Evolutionary conservation across 1,140 invertebrate genomes (phyloP).

Genomic region (Dolichoris vasculosae): DNA sequence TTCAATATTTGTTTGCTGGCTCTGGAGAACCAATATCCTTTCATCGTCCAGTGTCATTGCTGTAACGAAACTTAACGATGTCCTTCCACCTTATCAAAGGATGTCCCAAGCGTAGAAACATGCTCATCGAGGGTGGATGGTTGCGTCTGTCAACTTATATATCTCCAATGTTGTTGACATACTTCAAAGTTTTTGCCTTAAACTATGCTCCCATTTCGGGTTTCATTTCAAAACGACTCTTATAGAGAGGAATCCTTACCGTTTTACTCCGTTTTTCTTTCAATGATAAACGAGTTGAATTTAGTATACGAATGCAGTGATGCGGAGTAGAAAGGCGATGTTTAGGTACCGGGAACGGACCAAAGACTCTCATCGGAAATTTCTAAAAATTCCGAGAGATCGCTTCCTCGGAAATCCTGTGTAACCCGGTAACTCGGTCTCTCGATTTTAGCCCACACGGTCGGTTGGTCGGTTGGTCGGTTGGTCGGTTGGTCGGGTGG

Average conservation of each 20-base stretch:
- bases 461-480: neutral
- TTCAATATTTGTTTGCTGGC: neutral
- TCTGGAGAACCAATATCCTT: neutral
- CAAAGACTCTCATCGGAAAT: neutral
- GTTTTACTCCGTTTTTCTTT: neutral
- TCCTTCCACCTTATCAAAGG: neutral
- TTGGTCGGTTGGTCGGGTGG: too few species aligned
- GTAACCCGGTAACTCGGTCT: neutral
- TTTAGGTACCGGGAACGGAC: neutral
- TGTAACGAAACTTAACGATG: constrained; percentile 16
- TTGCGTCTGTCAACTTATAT: neutral
- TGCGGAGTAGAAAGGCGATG: neutral
- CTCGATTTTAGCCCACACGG: constrained; percentile 19
- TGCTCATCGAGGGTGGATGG: neutral
- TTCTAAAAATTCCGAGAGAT: neutral
- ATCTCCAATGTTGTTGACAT: neutral
- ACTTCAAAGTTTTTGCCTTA: neutral
- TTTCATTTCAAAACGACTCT: neutral
- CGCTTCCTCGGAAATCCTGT: neutral
- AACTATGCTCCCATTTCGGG: neutral
- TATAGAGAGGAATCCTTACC: neutral
- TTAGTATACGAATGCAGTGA: neutral
- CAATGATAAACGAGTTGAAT: neutral
- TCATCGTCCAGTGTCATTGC: constrained; percentile 36
- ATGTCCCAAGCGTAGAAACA: constrained; percentile 5